Base-by-base conservation (phyloP, 2,888 invertebrate genomes). In the Lochmaea crataegi region DNA sequence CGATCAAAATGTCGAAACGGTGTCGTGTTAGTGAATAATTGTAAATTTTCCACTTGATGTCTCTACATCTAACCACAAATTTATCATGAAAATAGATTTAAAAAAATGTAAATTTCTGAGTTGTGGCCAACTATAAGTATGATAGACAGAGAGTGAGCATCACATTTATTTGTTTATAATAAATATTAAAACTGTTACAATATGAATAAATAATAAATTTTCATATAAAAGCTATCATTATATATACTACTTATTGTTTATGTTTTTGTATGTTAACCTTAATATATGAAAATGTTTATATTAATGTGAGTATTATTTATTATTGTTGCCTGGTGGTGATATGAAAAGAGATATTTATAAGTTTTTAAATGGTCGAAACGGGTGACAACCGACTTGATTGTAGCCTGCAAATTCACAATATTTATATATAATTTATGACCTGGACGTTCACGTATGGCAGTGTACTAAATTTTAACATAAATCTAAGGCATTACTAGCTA, bases 91-190 rank as follows among this genome's bases (percentile, higher is more conserved):
- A 14, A 12, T 12, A n/a, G 48, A 53, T 60, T 56, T 26, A 42
- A 70, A 48, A n/a, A 60, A 45, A 60, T 41, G 61, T 63, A 9
- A 42, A 63, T 63, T 42, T 42, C 42, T 11, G 9, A 42, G 3
- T 18, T 38, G 32, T 38, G 51, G 22, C 68, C 64, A 64, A 41
- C 48, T 45, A 56, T 56, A 53, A 53, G 53, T 65, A 64, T 75
- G 75, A 77, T 71, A 77, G 75, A 75, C 70, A 73, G 22, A 71
- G 71, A 76, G 78, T 80, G 80, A 79, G 80, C 80, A 78, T 79
- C 80, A 79, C 78, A 77, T 78, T 77, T 69, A 76, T 75, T 18
- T 53, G 53, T 53, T 75, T 73, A 70, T 76, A 71, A 68, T 75
- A 73, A 67, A 72, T 69, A 53, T 68, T 74, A 75, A 69, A 71